Base-by-base conservation (phyloP, 2,888 invertebrate genomes). In the Halictus quadricinctus region DNA sequence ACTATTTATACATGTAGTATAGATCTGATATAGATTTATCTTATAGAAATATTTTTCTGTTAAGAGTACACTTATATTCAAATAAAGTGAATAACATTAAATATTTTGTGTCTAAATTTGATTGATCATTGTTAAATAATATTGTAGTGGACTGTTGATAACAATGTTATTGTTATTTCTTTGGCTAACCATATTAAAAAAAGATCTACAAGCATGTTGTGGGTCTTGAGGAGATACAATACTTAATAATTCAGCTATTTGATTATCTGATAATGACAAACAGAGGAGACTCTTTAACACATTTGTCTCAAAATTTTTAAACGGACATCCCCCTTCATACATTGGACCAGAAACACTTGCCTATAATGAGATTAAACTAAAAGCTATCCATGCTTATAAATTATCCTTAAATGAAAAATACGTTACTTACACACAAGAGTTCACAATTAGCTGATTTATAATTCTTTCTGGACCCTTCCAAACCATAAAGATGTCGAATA, bases 401-500 rank as follows among this genome's bases (percentile, higher is more conserved):
- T 12, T 72, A 70, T n/a, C 58, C n/a, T 29, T 18, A 7, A 75
- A 41, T 46, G 43, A n/a, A 25, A 13, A n/a, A 29, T 78, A 25
- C 18, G 18, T 41, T 85, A 93, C 94, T 94, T 90, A 96, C 96
- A 94, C 97, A 96, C 73, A 97, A 95, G 79, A 95, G 91, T 29
- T 94, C 90, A 91, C 97, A 97, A 86, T 95, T 95, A 69, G 96
- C 96, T 25, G 96, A 96, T 70, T 94, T 93, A 90, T 97, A 97
- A 90, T 95, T 95, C 90, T 95, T 96, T 88, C 96, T 95, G n/a
- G 95, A 95, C 7, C 97, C 97, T 94, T 97, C 97, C 75, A 97
- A 94, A 0, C 97, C 97, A 95, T 97, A 97, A 94, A 97, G 95
- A 91, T 97, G 97, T 84, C 97, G 95, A 76, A 97, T 96, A 81